Conservation (phyloP, 2,888 invertebrate species). For the Megaustenia siamemsis region DNA sequence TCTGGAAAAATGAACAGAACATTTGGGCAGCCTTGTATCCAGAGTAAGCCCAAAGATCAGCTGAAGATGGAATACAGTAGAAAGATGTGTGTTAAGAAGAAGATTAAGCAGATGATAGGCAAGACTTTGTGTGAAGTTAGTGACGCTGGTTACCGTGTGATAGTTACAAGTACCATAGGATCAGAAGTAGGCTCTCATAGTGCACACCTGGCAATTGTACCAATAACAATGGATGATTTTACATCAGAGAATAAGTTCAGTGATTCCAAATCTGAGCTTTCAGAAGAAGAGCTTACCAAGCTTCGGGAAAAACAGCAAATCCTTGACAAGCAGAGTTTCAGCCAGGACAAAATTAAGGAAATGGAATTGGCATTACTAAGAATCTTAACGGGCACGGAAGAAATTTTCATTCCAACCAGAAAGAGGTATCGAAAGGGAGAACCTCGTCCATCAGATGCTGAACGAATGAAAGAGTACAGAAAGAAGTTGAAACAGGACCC, state of each 20-base stretch:
- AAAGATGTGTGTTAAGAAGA: slow-evolving; percentile 35
- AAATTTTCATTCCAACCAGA: slow-evolving; percentile 48
- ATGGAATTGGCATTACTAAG: slow-evolving; percentile 42
- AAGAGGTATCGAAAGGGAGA: slow-evolving; percentile 45
- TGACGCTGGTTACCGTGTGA: slow-evolving; percentile 51
- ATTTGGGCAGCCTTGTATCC: slow-evolving; percentile 11
- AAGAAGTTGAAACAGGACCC: slow-evolving; percentile 51
- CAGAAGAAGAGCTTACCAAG: slow-evolving; percentile 53
- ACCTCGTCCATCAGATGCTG: slow-evolving; percentile 48
- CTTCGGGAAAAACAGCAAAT: slow-evolving; percentile 50
- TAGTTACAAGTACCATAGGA: slow-evolving; percentile 50
- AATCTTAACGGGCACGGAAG: slow-evolving; percentile 51
- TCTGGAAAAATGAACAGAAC: slow-evolving; percentile 47
- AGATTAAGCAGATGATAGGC: slow-evolving; percentile 49
- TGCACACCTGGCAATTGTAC: slow-evolving; percentile 47
- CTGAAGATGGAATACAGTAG: slow-evolving; percentile 37
- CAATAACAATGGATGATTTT: slow-evolving; percentile 49
- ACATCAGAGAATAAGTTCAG: slow-evolving; percentile 47
- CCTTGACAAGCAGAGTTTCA: slow-evolving; percentile 48
- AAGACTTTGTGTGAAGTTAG: slow-evolving; percentile 48
- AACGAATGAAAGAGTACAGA: slow-evolving; percentile 52
- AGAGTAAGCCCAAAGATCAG: slow-evolving; percentile 45
- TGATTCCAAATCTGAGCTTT: slow-evolving; percentile 48
- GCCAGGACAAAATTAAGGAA: slow-evolving; percentile 53
- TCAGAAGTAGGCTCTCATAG: slow-evolving; percentile 53